Evolutionary conservation across 2,888 invertebrate genomes (phyloP).

Genomic region (Aproaerema taeniolella): DNA sequence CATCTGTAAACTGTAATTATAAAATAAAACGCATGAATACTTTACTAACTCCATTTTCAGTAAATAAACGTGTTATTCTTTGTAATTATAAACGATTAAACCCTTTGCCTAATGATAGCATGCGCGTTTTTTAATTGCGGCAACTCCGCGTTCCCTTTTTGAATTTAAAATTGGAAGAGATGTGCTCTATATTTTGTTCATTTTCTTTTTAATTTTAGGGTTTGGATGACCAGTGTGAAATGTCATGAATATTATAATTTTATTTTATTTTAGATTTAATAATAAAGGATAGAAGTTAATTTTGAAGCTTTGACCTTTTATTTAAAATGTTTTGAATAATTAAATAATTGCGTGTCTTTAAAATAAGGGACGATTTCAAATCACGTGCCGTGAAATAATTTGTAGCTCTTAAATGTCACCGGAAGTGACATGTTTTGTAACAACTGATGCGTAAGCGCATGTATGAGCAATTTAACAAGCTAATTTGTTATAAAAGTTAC

Average conservation of each 20-base stretch:
- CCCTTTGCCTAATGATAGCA: slow-evolving; percentile 47
- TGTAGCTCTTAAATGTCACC: no score
- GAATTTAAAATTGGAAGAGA: slow-evolving; percentile 28
- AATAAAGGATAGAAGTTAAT: not conserved
- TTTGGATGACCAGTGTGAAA: not conserved
- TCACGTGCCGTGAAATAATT: no score
- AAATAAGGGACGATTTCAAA: no score
- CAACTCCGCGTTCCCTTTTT: slow-evolving; percentile 26
- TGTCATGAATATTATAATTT: slow-evolving; percentile 14
- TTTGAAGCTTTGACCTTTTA: no score
- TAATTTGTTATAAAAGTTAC: no score
- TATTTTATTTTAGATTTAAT: not conserved
- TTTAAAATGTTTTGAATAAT: no score
- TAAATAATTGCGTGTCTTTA: no score
- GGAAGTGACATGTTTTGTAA: no score
- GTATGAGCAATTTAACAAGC: no score
- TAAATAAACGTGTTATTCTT: slow-evolving; percentile 31
- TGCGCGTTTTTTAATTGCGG: slow-evolving; percentile 51
- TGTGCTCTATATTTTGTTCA: slow-evolving; percentile 3
- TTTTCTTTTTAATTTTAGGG: not conserved
- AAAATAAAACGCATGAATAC: slow-evolving; percentile 26
- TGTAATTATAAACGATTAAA: slow-evolving; percentile 47
- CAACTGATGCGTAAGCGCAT: no score
- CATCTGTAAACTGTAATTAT: slow-evolving; percentile 36
- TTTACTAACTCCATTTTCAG: slow-evolving; percentile 35